Percentiles rank a stretch among this genome's conserved stretches.
Evolutionary conservation across 2,113 vertebrate species (phyloP).

Genomic region (Archocentrus centrarchus): DNA sequence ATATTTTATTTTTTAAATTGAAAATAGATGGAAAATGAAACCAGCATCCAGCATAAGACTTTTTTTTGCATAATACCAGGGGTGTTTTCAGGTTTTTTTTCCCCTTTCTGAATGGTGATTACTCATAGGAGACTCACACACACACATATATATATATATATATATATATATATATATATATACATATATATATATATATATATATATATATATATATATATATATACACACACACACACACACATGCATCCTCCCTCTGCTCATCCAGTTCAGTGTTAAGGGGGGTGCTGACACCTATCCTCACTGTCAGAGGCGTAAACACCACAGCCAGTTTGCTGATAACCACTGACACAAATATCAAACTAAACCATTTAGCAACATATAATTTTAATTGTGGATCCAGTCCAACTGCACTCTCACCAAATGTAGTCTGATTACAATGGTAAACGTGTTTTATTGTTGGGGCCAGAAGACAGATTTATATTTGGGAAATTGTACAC

Average conservation of each 20-base stretch:
- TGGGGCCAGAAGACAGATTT: not conserved
- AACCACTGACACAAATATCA: not conserved
- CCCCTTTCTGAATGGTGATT: not conserved
- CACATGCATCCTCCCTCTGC: not conserved
- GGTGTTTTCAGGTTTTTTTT: not conserved
- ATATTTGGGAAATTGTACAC: accelerated
- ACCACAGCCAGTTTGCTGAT: not conserved
- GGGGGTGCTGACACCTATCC: not conserved
- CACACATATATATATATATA: too few relatives aligned
- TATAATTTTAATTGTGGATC: not conserved
- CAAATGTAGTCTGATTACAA: not conserved
- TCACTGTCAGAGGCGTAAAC: not conserved
- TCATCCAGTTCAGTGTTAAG: too few relatives aligned
- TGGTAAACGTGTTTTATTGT: too few relatives aligned
- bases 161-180: too few relatives aligned
- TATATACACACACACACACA: too few relatives aligned
- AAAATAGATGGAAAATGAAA: not conserved
- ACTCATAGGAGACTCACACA: accelerated
- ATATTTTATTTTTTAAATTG: not conserved
- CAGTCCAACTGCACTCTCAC: not conserved
- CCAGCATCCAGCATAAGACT: not conserved
- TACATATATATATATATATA: too few relatives aligned
- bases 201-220: too few relatives aligned
- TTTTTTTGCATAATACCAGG: not conserved
- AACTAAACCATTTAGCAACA: not conserved